Percentiles rank a stretch among this genome's conserved stretches.
Evolutionary conservation across 2,888 invertebrate species (phyloP).

Genomic region (Drosophila diplacantha): DNA sequence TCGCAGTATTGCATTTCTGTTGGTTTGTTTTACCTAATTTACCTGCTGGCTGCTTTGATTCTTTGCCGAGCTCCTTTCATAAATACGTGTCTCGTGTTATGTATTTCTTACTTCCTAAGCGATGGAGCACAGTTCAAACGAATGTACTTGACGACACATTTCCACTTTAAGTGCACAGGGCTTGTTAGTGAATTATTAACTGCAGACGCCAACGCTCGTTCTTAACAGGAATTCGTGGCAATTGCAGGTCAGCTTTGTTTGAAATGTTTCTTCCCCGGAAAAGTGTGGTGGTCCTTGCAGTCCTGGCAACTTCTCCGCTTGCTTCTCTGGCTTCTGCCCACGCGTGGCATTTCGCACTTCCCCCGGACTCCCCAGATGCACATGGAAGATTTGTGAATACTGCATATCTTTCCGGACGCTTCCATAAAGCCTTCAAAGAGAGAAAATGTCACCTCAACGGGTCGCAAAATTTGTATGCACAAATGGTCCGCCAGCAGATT

Average conservation of each 20-base stretch:
- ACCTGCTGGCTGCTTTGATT: neutral
- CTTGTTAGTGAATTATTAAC: constrained; percentile 3
- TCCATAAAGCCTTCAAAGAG: neutral
- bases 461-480: neutral
- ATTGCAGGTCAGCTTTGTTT: neutral
- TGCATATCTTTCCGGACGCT: neutral
- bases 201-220: neutral
- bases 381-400: neutral
- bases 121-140: too few species aligned
- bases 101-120: neutral
- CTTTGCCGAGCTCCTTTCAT: neutral
- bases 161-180: neutral
- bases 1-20: constrained; percentile 20
- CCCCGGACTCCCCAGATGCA: neutral
- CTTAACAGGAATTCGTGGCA: constrained; percentile 12
- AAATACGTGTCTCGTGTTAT: neutral
- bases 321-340: neutral
- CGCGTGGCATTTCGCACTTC: neutral
- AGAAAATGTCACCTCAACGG: neutral
- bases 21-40: constrained; percentile 9
- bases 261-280: constrained; percentile 7
- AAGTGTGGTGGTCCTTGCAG: neutral
- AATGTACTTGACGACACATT: too few species aligned
- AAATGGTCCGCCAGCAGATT: neutral
- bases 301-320: neutral